phyloP scores from a whole-genome alignment of 2,888 invertebrate genomes.

The Drosophila paramelanica region DNA sequence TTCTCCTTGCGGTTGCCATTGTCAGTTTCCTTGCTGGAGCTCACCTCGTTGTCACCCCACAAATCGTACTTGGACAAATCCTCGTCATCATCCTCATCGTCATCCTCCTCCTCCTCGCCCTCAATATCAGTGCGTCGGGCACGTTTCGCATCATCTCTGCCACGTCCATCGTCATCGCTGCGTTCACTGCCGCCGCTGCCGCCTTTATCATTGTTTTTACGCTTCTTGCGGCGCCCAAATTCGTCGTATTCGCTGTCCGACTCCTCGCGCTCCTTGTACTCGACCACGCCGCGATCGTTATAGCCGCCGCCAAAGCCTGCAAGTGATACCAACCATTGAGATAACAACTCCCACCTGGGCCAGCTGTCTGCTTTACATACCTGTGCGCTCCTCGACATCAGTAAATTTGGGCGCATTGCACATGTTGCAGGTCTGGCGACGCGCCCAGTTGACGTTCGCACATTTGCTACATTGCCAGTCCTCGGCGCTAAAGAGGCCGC shows the following conservation, averaged over 20 bases:
- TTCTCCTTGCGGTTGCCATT: conserved; percentile 43
- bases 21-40: conserved; percentile 53
- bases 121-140: conserved; percentile 44
- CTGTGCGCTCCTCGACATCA: conserved; percentile 93
- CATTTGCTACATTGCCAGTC: conserved; percentile 99
- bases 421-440: conserved; percentile 97
- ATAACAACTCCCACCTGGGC: not conserved
- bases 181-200: conserved; percentile 69
- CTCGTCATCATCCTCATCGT: conserved; percentile 87
- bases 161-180: conserved; percentile 66
- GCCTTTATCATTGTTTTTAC: conserved; percentile 57
- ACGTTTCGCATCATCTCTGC: conserved; percentile 76
- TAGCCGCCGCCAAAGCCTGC: conserved; percentile 94
- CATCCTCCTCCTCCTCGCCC: conserved; percentile 84
- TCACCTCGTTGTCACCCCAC: conserved; percentile 89
- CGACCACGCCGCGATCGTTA: conserved; percentile 97
- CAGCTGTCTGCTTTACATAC: conserved; percentile 70
- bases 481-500: conserved; percentile 93
- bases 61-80: conserved; percentile 92
- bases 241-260: conserved; percentile 99
- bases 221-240: conserved; percentile 90
- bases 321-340: conserved; percentile 2
- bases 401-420: conserved; percentile 99
- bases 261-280: conserved; percentile 95
- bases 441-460: conserved; percentile 99